Evolutionary conservation across 2,797 vertebrate genomes (phyloP).

Genomic region (Leptoclinus maculatus): DNA sequence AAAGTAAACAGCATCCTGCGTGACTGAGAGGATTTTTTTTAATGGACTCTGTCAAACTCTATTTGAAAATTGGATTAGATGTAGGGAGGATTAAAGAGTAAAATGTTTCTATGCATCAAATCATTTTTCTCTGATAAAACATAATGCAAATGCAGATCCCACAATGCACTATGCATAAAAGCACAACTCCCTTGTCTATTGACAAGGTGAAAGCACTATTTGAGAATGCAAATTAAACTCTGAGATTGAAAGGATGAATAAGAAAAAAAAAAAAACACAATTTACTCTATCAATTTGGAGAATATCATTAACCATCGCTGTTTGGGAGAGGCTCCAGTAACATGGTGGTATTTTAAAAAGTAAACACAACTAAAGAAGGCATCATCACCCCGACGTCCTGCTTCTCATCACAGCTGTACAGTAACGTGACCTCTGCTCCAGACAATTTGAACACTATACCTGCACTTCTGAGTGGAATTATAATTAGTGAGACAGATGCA

Average conservation of each 20-base stretch:
- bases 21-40: conserved; percentile 58
- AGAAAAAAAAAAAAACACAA: conserved; percentile 22
- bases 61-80: conserved; percentile 55
- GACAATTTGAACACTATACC: conserved; percentile 52
- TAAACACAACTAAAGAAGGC: conserved; percentile 41
- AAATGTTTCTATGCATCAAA: conserved; percentile 67
- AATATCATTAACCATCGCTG: conserved; percentile 11
- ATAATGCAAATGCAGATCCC: conserved; percentile 53
- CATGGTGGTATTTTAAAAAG: background rate
- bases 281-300: conserved; percentile 27
- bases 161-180: conserved; percentile 59
- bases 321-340: conserved; percentile 7
- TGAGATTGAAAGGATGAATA: conserved; percentile 38
- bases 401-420: conserved; percentile 21
- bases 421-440: conserved; percentile 52
- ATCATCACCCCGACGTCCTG: background rate
- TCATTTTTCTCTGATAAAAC: conserved; percentile 58
- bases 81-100: conserved; percentile 61
- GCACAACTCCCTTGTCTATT: conserved; percentile 34
- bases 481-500: conserved; percentile 72
- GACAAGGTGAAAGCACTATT: conserved; percentile 49
- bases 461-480: conserved; percentile 54
- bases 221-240: conserved; percentile 50
- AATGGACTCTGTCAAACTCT: conserved; percentile 63
- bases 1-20: conserved; percentile 57